Percentiles rank a stretch among this genome's conserved stretches.
Evolutionary conservation across 2,888 invertebrate genomes (phyloP).

Genomic region (Spodoptera picta): DNA sequence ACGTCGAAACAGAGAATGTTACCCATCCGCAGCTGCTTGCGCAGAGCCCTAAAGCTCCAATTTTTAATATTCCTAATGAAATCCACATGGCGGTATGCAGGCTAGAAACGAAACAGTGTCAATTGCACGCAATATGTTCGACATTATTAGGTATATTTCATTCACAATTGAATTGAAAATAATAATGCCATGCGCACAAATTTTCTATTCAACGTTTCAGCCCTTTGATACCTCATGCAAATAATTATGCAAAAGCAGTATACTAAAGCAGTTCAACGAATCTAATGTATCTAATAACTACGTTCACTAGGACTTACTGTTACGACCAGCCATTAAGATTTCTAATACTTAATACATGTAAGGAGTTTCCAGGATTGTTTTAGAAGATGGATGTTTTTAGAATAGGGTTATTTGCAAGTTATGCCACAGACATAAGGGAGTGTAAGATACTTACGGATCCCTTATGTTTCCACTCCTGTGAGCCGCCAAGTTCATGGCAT

Average conservation of each 20-base stretch:
- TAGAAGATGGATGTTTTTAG: too few species aligned
- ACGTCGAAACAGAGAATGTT: slow-evolving; percentile 28
- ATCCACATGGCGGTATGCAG: slow-evolving; percentile 27
- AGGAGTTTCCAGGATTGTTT: too few species aligned
- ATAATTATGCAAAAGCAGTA: slow-evolving; percentile 6
- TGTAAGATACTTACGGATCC: slow-evolving; percentile 85
- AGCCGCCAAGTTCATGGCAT: slow-evolving; percentile 97
- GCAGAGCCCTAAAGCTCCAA: slow-evolving; percentile 10
- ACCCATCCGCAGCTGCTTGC: slow-evolving; percentile 13
- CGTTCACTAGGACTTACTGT: slow-evolving; percentile 7
- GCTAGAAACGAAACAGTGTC: slow-evolving; percentile 43
- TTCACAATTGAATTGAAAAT: slow-evolving; percentile 25
- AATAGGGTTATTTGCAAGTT: too few species aligned
- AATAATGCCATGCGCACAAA: slow-evolving; percentile 30
- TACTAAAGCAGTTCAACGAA: slow-evolving; percentile 2
- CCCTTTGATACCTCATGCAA: slow-evolving; percentile 21
- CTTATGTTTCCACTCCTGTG: slow-evolving; percentile 97
- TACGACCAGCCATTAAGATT: not conserved
- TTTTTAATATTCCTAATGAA: slow-evolving; percentile 20
- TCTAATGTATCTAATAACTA: too few species aligned
- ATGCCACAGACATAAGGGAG: too few species aligned
- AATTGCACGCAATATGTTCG: slow-evolving; percentile 15
- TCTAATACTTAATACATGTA: too few species aligned
- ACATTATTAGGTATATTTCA: slow-evolving; percentile 31
- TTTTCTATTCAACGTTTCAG: slow-evolving; percentile 28